Base-by-base conservation (phyloP, 64 coral and sea anemone species). In the Porites lutea region DNA sequence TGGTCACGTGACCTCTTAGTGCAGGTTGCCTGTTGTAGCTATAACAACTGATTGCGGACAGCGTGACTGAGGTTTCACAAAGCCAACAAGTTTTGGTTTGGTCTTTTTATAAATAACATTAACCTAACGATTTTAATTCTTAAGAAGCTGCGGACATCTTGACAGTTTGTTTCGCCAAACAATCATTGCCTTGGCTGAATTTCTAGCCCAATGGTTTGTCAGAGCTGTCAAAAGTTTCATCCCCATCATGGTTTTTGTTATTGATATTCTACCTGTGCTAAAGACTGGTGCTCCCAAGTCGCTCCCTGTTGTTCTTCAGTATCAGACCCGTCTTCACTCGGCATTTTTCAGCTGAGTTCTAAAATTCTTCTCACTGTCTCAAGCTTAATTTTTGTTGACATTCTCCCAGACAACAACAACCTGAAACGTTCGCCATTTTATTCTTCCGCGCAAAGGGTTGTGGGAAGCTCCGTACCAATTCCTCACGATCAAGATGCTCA, bases 281-380 rank as follows among this genome's bases (percentile, higher is more conserved):
- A 87, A 9, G 94, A 95, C 83, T 98, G 90, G 19, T 98, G 96
- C 18, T 91, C 96, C 96, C 96, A 98, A 8, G 93, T 95, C 48
- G 94, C 96, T 46, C 91, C 91, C 15, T 73, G 67, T 48, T 90
- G 52, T 64, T 78, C 82, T 6, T 65, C 71, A 77, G 48, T 52
- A 68, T 59, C 74, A 68, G 91, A 60, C 19, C 89, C 85, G 80
- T 74, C 59, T 44, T 64, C 65, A 19, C 59, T 3, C 53, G 70
- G 61, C 63, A 82, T 75, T 90, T 82, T 59, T 63, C 55, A 48
- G 74, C 13, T 37, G 59, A 87, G 72, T 60, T 93, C 20, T n/a
- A 66, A 53, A 75, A 23, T 57, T 21, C 5, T 10, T 6, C 20
- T 64, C 54, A 19, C 50, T 45, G 72, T 18, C 15, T 10, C 22